Base-by-base conservation (phyloP, 2,797 vertebrate species). In the Etheostoma perlongum region DNA sequence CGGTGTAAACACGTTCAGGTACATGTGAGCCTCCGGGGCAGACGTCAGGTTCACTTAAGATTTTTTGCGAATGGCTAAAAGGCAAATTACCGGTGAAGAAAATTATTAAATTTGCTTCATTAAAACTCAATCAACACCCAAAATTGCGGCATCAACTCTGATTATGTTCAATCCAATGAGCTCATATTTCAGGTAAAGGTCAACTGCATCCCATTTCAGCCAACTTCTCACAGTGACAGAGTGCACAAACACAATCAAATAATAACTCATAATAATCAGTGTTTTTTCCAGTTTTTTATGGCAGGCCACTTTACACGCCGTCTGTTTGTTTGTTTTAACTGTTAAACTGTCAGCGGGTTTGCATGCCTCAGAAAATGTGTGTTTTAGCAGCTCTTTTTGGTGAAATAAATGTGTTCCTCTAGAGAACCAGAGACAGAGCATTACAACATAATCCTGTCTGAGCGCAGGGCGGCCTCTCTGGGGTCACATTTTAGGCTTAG, bases 101-200 rank as follows among this genome's bases (percentile, higher is more conserved):
- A 70, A 36, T 78, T 75, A 78, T 88, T 84, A 67, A 49, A 67
- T 77, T 77, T 70, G 72, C 57, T 68, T 83, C 76, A 84, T 87
- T 87, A 84, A 61, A 69, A 77, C 77, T 70, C 65, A 84, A 79
- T 85, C 67, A 86, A 16, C 62, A 25, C 6, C 60, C 44, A 78
- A 83, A 83, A 70, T 69, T 4, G 64, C 40, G 65, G 30, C 46
- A 69, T 90, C 81, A 60, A 1, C 70, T 81, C 40, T 71, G 74
- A 84, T 87, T 81, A 76, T 7, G 64, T 64, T 72, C 53, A 58
- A 44, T 33, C 58, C 61, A 53, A 64, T 11, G 59, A 77, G 80
- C 73, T 74, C 59, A 30, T 36, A 12, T 75, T 9, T 5, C 67
- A 79, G 44, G 12, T 55, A 81, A 88, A 88, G 87, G 87, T 86